These are phyloP conservation scores for Drosophila repleta DNA, from an alignment of 1,140 invertebrate species.

Conservation along the genomic window DNA sequence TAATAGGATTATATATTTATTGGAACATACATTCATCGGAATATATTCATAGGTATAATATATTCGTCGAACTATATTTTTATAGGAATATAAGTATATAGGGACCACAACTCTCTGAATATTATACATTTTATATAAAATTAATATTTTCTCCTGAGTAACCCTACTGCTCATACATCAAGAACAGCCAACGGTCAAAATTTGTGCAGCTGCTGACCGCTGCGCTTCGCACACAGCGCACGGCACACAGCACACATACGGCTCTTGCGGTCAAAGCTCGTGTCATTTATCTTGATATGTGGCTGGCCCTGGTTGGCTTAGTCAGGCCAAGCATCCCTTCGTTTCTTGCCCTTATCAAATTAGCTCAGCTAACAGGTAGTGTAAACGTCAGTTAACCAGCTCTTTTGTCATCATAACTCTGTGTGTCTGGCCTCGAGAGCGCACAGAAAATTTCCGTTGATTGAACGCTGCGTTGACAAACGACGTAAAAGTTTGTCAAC, in stretches of 20 bases:
- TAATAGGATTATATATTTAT: too few species aligned
- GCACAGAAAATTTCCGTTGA: constrained; percentile 40
- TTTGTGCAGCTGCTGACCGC: constrained; percentile 27
- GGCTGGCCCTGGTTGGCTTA: background rate
- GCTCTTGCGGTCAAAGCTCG: constrained; percentile 39
- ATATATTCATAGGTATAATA: too few species aligned
- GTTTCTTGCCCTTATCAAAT: constrained; percentile 32
- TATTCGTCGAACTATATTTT: too few species aligned
- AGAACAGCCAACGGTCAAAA: constrained; percentile 30
- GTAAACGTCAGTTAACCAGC: constrained; percentile 61
- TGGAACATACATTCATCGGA: too few species aligned
- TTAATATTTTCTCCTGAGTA: background rate
- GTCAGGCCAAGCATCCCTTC: background rate
- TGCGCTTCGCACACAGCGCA: background rate
- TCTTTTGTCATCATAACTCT: constrained; percentile 47
- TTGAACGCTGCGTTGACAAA: constrained; percentile 63
- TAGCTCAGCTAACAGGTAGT: constrained; percentile 53
- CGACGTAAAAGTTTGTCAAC: constrained; percentile 40
- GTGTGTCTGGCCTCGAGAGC: constrained; percentile 33
- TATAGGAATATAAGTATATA: too few species aligned
- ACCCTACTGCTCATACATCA: constrained; percentile 6
- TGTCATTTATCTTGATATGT: constrained; percentile 65
- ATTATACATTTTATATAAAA: too few species aligned
- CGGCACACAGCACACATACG: background rate
- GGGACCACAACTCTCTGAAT: too few species aligned